Evolutionary conservation across 2,113 vertebrate species (phyloP), one percentile per base, ranked within the genome.

Genomic region (Onychostruthus taczanowskii): DNA sequence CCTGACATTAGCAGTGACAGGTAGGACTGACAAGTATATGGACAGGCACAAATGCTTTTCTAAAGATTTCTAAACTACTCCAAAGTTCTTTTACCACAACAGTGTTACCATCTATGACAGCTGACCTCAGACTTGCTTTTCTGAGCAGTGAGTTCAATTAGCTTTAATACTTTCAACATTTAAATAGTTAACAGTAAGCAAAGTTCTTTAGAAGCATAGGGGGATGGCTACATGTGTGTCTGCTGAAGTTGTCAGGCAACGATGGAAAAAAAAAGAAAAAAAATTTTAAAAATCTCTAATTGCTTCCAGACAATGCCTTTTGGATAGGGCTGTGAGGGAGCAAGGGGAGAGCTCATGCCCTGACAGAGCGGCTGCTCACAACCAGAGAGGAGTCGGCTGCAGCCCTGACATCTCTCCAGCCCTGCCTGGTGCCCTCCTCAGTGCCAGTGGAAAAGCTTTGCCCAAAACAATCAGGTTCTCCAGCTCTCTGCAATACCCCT

Each of bases 251-350:
- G 97, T 97, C 95, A 96, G 95, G 96, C 91, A 96, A 94, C 47
- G 37, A 97, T 86, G 89, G 96, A 89, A 96, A 83, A 97, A 97
- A 92, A 95, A 84, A 53, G 61, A 70, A 74, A 94, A 90, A 44
- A 56, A 52, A 23, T 39, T 28, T 28, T 3, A 39, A 75, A 91
- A 63, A 72, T 87, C 86, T 97, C 83, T 97, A 97, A 97, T 97
- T 97, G 97, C 96, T 98, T 98, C 97, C 98, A 98, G 97, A 97
- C 91, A 97, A 95, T 96, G 87, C 61, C 41, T 64, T 26, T 79
- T 62, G 43, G 96, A 95, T 50, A 78, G 74, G 52, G 89, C 94
- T 94, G 91, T 47, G 83, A 47, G 46, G 89, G 87, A 93, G 75
- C 75, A 53, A 70, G 72, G 81, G 72, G 85, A 94, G 88, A 94